phyloP scores from a whole-genome alignment of 37 sponge, comb jelly and placozoan species.

The Beroe forskalii region DNA sequence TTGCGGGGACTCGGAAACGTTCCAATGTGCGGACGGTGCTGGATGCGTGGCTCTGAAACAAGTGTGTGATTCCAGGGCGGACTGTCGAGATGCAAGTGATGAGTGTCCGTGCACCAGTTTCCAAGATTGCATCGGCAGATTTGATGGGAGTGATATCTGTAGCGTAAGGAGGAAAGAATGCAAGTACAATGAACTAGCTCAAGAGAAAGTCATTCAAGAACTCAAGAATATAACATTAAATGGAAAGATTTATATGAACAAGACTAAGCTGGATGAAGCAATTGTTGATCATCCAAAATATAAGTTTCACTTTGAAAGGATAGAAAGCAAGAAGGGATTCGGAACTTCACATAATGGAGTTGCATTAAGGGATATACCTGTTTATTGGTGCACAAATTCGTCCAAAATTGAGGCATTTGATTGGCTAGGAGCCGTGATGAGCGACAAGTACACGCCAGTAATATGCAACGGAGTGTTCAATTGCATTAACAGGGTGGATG shows the following conservation, averaged over 20 bases:
- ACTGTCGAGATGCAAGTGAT: slow-evolving; percentile 23
- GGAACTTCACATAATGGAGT: not conserved
- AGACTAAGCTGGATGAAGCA: not conserved
- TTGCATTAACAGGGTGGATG: not conserved
- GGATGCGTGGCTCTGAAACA: not conserved
- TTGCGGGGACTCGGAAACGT: not conserved
- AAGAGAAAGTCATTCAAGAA: not conserved
- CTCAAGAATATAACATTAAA: not conserved
- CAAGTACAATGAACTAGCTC: not conserved
- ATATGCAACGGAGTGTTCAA: not conserved
- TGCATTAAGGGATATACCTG: not conserved
- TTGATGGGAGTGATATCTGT: not conserved
- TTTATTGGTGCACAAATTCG: not conserved
- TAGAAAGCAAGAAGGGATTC: not conserved
- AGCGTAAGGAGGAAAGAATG: not conserved
- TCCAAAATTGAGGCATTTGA: not conserved
- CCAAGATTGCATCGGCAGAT: not conserved
- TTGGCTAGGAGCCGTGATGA: not conserved
- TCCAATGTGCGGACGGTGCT: not conserved
- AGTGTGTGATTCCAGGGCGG: slow-evolving; percentile 4
- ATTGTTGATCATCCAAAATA: not conserved
- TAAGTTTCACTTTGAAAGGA: not conserved
- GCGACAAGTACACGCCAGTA: not conserved
- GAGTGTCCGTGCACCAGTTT: not conserved
- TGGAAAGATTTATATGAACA: not conserved